A percentile compares a stretch with the other conserved stretches of the same genome.
phyloP scores from a whole-genome alignment of 2,113 vertebrate genomes.

The Fukomys damarensis region DNA sequence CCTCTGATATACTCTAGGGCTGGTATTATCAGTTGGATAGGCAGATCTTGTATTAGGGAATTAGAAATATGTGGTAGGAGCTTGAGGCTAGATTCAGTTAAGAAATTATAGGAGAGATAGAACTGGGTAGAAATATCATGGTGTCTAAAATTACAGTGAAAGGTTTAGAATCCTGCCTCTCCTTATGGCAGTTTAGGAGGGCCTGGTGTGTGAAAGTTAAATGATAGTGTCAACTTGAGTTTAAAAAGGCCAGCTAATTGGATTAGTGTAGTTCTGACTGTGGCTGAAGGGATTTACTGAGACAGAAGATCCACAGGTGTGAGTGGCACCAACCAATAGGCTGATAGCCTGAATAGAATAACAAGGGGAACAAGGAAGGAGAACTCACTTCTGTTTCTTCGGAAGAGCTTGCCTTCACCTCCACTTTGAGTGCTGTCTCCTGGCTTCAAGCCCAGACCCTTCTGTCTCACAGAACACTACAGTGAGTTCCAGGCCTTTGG shows the following conservation, averaged over 20 bases:
- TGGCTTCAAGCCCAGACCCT: not conserved
- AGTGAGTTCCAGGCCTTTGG: not conserved
- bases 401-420: not conserved
- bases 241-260: not conserved
- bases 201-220: not conserved
- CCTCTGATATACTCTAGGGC: fast-evolving
- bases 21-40: not conserved
- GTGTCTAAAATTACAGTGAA: not conserved
- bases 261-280: not conserved
- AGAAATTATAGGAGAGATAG: not conserved
- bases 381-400: not conserved
- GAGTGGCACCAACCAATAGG: not conserved
- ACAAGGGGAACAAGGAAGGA: not conserved
- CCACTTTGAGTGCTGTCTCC: not conserved
- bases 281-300: not conserved
- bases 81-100: not conserved
- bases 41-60: not conserved
- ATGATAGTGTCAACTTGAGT: not conserved
- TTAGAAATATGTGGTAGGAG: not conserved
- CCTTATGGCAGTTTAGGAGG: no score
- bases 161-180: not conserved
- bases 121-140: not conserved
- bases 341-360: not conserved
- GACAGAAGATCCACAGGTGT: not conserved
- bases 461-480: not conserved